Base-by-base conservation (phyloP, 2,797 vertebrate genomes). In the Erethizon dorsatum region DNA sequence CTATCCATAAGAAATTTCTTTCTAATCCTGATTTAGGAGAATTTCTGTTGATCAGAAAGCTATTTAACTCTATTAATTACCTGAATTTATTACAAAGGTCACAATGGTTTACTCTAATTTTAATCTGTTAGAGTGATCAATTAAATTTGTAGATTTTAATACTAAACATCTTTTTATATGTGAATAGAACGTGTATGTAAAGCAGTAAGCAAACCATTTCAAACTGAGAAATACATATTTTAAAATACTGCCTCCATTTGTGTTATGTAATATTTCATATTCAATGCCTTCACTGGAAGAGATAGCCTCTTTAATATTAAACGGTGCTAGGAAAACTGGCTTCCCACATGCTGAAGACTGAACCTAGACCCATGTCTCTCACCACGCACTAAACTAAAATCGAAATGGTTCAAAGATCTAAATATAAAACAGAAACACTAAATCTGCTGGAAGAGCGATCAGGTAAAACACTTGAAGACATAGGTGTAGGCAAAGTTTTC, bases 1-100 rank as follows among this genome's bases (percentile, higher is more conserved):
- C 37, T 69, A 90, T 50, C 7, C 56, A 67, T 95, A 95, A 82
- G 71, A 75, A 95, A 94, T 78, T 90, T 9, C 20, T 80, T 92
- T 54, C 37, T 31, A 78, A 50, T 31, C 47, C 31, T 78, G 75
- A 78, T 22, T 82, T 61, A 80, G 57, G 5, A 41, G 37, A 6
- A 45, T 65, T 75, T 92, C 83, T 80, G 37, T 80, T 52, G 45
- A 77, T 90, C 61, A 90, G 28, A 94, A 61, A 71, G 52, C 41
- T 88, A 28, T 71, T 88, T 56, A 93, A 93, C 54, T 79, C 61
- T 83, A 79, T 59, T 37, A 61, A 50, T 86, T 65, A 82, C 67
- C 8, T 88, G 41, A 80, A 77, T 84, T 26, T 95, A 82, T 13
- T 83, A 71, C 69, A 54, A 73, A 0, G 56, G 45, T 65, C 10